Evolutionary conservation across 2,888 invertebrate genomes (phyloP).

Genomic region (Atrina japonica): DNA sequence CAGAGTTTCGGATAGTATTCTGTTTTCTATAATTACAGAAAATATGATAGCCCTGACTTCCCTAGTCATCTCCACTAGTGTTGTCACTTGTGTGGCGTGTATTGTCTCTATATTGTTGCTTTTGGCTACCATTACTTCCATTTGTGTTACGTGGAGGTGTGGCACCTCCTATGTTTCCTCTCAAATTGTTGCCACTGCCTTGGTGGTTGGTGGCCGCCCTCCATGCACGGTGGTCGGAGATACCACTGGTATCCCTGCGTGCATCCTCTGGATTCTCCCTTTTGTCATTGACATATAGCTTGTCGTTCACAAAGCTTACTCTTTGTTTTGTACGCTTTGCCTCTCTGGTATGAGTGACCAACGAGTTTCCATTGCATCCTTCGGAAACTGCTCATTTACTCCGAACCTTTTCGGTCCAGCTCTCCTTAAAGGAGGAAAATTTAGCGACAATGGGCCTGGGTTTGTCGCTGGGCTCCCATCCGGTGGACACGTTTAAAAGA

Average conservation of each 20-base stretch:
- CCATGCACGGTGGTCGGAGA: neutral
- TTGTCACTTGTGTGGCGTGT: neutral
- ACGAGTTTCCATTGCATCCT: constrained; percentile 6
- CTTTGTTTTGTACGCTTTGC: neutral
- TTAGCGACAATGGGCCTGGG: constrained; percentile 3
- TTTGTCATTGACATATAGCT: constrained; percentile 6
- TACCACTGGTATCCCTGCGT: neutral
- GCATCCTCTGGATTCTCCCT: neutral
- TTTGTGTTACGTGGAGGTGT: neutral
- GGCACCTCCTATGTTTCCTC: too few relatives aligned
- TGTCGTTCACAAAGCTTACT: constrained; percentile 4
- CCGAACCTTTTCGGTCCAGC: neutral
- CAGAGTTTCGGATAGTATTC: neutral
- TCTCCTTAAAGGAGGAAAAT: neutral
- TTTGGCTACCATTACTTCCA: neutral
- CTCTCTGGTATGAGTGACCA: neutral
- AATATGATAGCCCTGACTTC: constrained; percentile 1
- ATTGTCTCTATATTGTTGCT: neutral
- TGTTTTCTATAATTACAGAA: constrained; percentile 18
- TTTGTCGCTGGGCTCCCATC: neutral
- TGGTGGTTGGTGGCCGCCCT: neutral
- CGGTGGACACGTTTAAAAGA: constrained; percentile 2
- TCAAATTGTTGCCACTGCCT: too few relatives aligned
- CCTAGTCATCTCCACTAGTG: neutral
- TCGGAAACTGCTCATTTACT: constrained; percentile 3